A percentile compares a stretch with the other conserved stretches of the same genome.
These are phyloP conservation scores for Dolichopus griseipennis DNA, from an alignment of 2,888 invertebrate genomes.

Conservation along the genomic window DNA sequence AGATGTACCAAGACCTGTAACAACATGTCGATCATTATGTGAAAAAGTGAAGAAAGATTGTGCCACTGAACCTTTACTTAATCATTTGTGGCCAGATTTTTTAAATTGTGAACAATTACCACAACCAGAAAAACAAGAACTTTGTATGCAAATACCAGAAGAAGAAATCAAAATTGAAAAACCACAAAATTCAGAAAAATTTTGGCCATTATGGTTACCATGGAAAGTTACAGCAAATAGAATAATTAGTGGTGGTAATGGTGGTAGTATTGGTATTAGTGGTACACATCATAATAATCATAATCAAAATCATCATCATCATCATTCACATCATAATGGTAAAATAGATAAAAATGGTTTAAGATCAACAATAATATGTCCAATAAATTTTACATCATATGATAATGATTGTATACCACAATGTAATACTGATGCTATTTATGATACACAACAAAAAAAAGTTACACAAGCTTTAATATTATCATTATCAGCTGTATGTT, in stretches of 20 bases:
- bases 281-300: conserved; percentile 7
- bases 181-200: conserved; percentile 17
- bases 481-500: conserved; percentile 67
- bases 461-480: conserved; percentile 66
- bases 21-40: conserved; percentile 79
- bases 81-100: conserved; percentile 61
- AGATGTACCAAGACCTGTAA: conserved; percentile 73
- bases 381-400: conserved; percentile 51
- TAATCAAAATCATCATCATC: background rate
- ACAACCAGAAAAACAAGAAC: conserved; percentile 55
- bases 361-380: conserved; percentile 44
- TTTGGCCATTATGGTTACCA: conserved; percentile 37
- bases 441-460: conserved; percentile 57
- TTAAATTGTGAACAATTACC: conserved; percentile 75
- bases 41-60: conserved; percentile 67
- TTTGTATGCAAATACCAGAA: conserved; percentile 65
- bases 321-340: conserved; percentile 10
- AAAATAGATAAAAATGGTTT: conserved; percentile 14
- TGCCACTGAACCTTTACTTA: conserved; percentile 51
- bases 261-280: background rate
- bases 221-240: conserved; percentile 32
- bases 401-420: conserved; percentile 50
- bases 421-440: conserved; percentile 61
- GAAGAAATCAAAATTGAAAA: conserved; percentile 21
- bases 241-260: conserved; percentile 21